phyloP scores from a whole-genome alignment of 2,113 vertebrate species.

The Rhynchomys soricoides region DNA sequence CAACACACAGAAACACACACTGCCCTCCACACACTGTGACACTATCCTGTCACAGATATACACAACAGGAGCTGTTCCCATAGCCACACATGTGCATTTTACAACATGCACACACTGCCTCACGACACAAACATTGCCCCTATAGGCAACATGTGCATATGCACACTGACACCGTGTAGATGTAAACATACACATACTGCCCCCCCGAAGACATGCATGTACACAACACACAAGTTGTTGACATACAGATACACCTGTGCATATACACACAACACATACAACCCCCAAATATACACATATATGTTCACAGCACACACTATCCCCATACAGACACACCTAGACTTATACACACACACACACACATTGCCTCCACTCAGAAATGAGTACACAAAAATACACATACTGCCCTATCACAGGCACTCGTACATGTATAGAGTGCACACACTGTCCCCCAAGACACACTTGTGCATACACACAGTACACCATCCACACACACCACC shows the following conservation, averaged over 20 bases:
- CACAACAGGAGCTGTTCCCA: neutral
- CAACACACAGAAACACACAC: neutral
- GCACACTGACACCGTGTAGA: neutral
- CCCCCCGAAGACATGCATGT: neutral
- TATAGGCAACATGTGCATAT: neutral
- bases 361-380: neutral
- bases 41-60: neutral
- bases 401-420: neutral
- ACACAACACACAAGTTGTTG: neutral
- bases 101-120: neutral
- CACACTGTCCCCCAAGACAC: neutral
- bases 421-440: neutral
- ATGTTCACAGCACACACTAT: neutral
- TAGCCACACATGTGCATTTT: neutral
- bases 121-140: neutral
- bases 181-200: neutral
- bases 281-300: neutral
- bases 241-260: neutral
- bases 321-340: neutral
- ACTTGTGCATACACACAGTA: neutral
- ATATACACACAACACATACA: neutral
- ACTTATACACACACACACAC: neutral
- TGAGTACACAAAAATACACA: neutral
- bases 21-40: neutral
- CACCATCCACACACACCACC: neutral